Evolutionary conservation across 2,797 vertebrate genomes (phyloP).

Genomic region (Serranus cabrilla): DNA sequence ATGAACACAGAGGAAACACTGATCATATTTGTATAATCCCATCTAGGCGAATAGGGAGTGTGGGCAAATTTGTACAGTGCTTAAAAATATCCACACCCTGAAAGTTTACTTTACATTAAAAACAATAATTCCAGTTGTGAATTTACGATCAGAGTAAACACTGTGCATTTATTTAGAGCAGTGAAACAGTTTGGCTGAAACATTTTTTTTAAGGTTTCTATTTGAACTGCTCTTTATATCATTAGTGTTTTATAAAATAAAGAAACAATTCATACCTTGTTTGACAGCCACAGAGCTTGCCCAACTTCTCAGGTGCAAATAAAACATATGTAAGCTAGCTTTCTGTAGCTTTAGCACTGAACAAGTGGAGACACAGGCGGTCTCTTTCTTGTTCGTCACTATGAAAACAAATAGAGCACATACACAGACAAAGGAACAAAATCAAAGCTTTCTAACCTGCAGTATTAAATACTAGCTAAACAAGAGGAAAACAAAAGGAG

Average conservation of each 20-base stretch:
- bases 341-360: neutral
- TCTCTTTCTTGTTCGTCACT: neutral
- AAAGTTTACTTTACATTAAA: slow-evolving; percentile 4
- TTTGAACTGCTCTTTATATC: slow-evolving; percentile 7
- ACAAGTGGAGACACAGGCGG: slow-evolving; percentile 10
- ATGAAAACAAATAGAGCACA: slow-evolving; percentile 16
- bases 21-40: neutral
- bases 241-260: slow-evolving; percentile 13
- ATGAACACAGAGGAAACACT: slow-evolving; percentile 6
- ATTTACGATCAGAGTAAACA: slow-evolving; percentile 2
- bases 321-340: slow-evolving; percentile 1
- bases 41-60: neutral
- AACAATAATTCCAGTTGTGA: slow-evolving; percentile 16
- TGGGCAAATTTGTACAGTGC: slow-evolving; percentile 7
- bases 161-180: slow-evolving; percentile 22
- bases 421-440: slow-evolving; percentile 22
- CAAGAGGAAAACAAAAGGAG: slow-evolving; percentile 33
- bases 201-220: slow-evolving; percentile 1
- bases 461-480: slow-evolving; percentile 30
- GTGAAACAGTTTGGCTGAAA: slow-evolving; percentile 32
- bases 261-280: slow-evolving; percentile 10
- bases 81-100: neutral
- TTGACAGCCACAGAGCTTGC: slow-evolving; percentile 3
- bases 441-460: slow-evolving; percentile 20
- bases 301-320: slow-evolving; percentile 40